Percentiles rank a stretch among this genome's conserved stretches.
These are phyloP conservation scores for Ptychoptera albimana DNA, from an alignment of 2,888 invertebrate species.

Conservation along the genomic window DNA sequence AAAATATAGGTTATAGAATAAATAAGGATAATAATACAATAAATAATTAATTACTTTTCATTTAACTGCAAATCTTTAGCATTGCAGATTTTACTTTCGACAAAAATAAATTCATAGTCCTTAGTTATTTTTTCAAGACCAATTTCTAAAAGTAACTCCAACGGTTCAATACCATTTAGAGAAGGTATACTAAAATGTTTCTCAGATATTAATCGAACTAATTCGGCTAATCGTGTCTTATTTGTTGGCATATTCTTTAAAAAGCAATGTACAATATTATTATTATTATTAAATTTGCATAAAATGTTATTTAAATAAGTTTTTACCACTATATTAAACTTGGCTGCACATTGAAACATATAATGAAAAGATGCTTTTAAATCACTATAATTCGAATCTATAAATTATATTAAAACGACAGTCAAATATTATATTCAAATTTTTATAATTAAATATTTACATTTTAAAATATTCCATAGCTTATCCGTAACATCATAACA, in stretches of 20 bases:
- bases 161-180: constrained; percentile 25
- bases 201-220: constrained; percentile 26
- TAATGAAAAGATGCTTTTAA: constrained; percentile 24
- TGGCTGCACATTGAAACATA: constrained; percentile 26
- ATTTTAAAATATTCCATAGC: constrained; percentile 25
- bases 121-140: constrained; percentile 28
- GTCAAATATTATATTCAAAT: background rate
- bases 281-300: too few species aligned
- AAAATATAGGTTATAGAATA: too few species aligned
- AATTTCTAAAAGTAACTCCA: constrained; percentile 29
- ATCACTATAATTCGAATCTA: constrained; percentile 18
- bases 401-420: background rate
- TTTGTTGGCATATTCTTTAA: constrained; percentile 27
- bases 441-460: constrained; percentile 13
- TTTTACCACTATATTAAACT: constrained; percentile 27
- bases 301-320: too few species aligned
- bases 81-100: constrained; percentile 26
- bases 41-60: constrained; percentile 4
- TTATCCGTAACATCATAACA: constrained; percentile 26
- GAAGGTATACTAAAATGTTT: constrained; percentile 29
- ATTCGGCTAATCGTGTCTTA: constrained; percentile 27
- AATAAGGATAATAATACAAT: too few species aligned
- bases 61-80: constrained; percentile 15
- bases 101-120: constrained; percentile 28
- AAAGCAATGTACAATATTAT: background rate